Base-by-base conservation (phyloP, 2,888 invertebrate species). In the Drosophila fungiperda region DNA sequence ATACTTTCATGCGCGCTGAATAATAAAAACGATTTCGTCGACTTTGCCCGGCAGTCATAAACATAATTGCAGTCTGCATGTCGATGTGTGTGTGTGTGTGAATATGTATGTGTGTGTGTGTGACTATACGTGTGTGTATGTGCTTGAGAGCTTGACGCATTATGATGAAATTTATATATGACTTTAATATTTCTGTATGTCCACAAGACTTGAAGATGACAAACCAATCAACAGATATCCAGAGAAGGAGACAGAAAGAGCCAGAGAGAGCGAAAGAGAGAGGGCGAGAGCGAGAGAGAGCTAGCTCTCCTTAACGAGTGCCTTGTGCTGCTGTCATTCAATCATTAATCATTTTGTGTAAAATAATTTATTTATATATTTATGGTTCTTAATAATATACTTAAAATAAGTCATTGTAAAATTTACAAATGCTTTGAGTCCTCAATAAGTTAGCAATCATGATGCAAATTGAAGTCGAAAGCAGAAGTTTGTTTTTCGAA, bases 51-150 rank as follows among this genome's bases (percentile, higher is more conserved):
- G 35, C 49, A 67, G 76, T 53, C 63, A 61, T 76, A 72, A 76
- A 76, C 76, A 68, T 76, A 76, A 76, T 76, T 76, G 76, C 77
- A 76, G 77, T 38, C 50, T 73, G 78, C 69, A 68, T 55, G 68
- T 52, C 20, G 9, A 29, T 17, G 23, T 23, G 0, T 4, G 23
- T 42, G 42, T 42, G n/a, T n/a, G 9, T 42, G 11, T 42, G 15
- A 15, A 6, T 7, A 9, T 36, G 17, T 40, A 26, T 26, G 40
- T 4, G 12, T 11, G 1, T n/a, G n/a, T 40, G 2, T 40, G 9
- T 40, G 3, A 4, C 1, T 40, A 9, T 36, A 11, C 20, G n/a
- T 45, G n/a, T 20, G 7, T 49, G 36, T 20, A n/a, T 62, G 53
- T 35, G 32, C 59, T 38, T 26, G 54, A 66, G 50, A 63, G 55